Conservation (phyloP, 2,888 invertebrate species). For the Melitaea athalia region DNA sequence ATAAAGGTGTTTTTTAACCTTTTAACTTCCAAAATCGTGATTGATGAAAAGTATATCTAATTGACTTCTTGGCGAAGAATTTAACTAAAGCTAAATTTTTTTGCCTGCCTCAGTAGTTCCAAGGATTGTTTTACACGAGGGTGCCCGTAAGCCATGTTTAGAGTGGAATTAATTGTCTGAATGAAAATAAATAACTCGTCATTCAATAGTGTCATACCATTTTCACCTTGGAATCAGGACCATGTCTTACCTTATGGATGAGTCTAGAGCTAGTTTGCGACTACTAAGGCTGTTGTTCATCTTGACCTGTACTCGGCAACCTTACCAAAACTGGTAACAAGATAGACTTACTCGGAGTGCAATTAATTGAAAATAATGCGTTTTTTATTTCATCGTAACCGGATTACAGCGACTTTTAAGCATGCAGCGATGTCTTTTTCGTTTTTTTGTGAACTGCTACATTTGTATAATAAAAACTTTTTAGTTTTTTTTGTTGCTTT, state of each 20-base stretch:
- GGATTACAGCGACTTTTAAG: background rate
- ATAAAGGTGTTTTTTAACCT: too few species aligned
- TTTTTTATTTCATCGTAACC: slow-evolving; percentile 5
- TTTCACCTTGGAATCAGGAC: slow-evolving; percentile 13
- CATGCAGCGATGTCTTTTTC: background rate
- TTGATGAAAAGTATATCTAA: too few species aligned
- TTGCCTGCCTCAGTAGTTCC: too few species aligned
- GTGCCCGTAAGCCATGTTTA: too few species aligned
- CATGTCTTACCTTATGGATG: slow-evolving; percentile 20
- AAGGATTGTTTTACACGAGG: too few species aligned
- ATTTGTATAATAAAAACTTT: background rate
- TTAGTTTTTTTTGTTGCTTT: background rate
- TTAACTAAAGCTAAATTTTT: too few species aligned
- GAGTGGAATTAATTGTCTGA: too few species aligned
- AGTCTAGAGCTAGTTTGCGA: background rate
- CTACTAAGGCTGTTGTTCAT: slow-evolving; percentile 16
- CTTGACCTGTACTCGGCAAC: slow-evolving; percentile 21
- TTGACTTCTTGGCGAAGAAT: too few species aligned
- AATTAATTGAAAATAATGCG: slow-evolving; percentile 2
- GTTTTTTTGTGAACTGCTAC: background rate
- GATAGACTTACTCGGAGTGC: background rate
- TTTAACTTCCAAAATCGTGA: too few species aligned
- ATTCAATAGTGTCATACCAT: background rate
- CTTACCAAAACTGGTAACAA: background rate
- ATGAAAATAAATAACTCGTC: background rate